Percentiles rank a stretch among this genome's conserved stretches.
Evolutionary conservation across 2,888 invertebrate species (phyloP).

Genomic region (Scaptomyza cyrtandrae): DNA sequence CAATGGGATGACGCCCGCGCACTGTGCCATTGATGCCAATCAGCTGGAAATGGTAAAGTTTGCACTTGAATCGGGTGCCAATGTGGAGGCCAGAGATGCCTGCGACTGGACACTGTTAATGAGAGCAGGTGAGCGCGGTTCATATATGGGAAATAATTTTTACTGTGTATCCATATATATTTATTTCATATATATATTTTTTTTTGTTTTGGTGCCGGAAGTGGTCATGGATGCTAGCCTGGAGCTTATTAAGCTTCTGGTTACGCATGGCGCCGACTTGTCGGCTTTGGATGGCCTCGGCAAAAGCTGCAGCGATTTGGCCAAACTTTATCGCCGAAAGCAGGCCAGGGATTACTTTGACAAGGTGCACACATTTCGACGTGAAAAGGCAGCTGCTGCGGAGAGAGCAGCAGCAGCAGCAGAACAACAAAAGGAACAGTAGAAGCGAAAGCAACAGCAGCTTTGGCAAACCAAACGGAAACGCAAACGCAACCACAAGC

Average conservation of each 20-base stretch:
- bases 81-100: constrained; percentile 80
- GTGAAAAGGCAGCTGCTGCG: constrained; percentile 38
- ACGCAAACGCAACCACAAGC: constrained; percentile 26
- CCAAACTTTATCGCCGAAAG: constrained; percentile 75
- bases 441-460: background rate
- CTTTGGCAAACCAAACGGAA: constrained; percentile 15
- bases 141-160: background rate
- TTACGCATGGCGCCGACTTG: constrained; percentile 77
- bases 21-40: constrained; percentile 83
- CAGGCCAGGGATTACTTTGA: constrained; percentile 74
- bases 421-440: background rate
- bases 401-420: background rate
- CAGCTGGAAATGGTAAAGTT: constrained; percentile 82
- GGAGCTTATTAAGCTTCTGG: constrained; percentile 80
- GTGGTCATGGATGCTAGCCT: constrained; percentile 81
- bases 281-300: constrained; percentile 71
- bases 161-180: constrained; percentile 1
- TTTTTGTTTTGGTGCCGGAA: constrained; percentile 28
- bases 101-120: constrained; percentile 83
- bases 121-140: constrained; percentile 77
- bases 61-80: constrained; percentile 82
- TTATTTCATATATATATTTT: background rate
- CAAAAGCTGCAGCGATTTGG: constrained; percentile 78
- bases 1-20: constrained; percentile 82
- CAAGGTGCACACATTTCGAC: constrained; percentile 62